These are phyloP conservation scores for Triplophysa rosa DNA, from an alignment of 2,113 vertebrate species.

Conservation along the genomic window DNA sequence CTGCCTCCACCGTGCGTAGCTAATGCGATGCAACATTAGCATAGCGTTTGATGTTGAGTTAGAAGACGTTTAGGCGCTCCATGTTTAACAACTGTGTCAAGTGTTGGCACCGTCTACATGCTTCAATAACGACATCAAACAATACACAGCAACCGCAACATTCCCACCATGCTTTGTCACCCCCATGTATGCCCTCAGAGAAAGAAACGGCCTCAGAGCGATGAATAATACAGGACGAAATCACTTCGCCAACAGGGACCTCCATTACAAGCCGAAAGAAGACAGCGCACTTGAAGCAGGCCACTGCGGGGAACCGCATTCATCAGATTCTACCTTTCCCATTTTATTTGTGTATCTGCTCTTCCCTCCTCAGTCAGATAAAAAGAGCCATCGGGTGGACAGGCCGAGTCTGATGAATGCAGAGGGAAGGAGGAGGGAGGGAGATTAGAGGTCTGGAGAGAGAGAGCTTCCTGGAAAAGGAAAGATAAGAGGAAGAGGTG, in stretches of 20 bases:
- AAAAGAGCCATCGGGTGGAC: conserved; percentile 59
- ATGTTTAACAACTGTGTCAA: conserved; percentile 77
- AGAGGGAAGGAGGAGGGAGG: conserved; percentile 53
- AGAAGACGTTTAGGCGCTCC: conserved; percentile 73
- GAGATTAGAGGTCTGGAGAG: conserved; percentile 72
- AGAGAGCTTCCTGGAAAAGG: conserved; percentile 71
- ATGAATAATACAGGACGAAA: conserved; percentile 46
- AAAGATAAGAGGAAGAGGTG: conserved; percentile 85
- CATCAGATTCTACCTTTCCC: conserved; percentile 41
- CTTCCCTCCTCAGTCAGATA: conserved; percentile 53
- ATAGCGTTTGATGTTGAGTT: conserved; percentile 78
- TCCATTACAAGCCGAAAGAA: conserved; percentile 47
- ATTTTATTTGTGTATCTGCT: conserved; percentile 54
- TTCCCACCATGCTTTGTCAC: conserved; percentile 43
- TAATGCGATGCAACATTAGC: conserved; percentile 74
- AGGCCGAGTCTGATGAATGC: conserved; percentile 61
- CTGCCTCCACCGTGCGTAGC: conserved; percentile 39
- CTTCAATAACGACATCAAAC: conserved; percentile 75
- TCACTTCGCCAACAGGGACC: conserved; percentile 22
- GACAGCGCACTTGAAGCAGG: not conserved
- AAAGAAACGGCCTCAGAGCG: conserved; percentile 49
- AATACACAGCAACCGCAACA: conserved; percentile 61
- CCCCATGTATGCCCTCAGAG: conserved; percentile 39
- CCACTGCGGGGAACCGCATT: conserved; percentile 14
- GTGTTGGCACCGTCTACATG: conserved; percentile 73